Percentiles rank a stretch among this genome's conserved stretches.
These are phyloP conservation scores for Lysiphlebus fabarum DNA, from an alignment of 1,140 invertebrate species.

Conservation along the genomic window DNA sequence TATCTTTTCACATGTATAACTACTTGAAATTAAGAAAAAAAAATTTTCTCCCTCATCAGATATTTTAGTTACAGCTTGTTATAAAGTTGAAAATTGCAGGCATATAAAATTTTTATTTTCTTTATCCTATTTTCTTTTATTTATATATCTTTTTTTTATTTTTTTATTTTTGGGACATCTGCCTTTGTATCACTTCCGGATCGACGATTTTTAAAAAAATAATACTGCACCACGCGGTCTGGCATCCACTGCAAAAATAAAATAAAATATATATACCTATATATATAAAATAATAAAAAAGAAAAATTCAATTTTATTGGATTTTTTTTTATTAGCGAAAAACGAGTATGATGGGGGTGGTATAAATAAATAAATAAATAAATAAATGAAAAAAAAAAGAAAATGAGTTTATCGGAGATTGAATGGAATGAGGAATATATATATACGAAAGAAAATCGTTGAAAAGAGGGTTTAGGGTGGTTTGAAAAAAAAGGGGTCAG, in stretches of 20 bases:
- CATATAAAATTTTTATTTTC: no score
- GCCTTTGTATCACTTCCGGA: no score
- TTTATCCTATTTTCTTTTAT: no score
- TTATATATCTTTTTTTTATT: no score
- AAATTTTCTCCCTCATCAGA: background rate
- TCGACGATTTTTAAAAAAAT: no score
- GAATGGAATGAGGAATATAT: conserved; percentile 27
- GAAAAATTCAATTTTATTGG: conserved; percentile 14
- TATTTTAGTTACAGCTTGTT: no score
- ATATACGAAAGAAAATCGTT: conserved; percentile 19
- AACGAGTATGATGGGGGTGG: background rate
- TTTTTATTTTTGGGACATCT: no score
- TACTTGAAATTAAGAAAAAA: background rate
- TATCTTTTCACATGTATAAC: conserved; percentile 4
- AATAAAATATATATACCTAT: no score
- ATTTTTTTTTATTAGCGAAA: conserved; percentile 8
- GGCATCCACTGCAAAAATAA: background rate
- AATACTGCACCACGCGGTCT: no score
- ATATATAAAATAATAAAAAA: no score
- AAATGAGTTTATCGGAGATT: conserved; percentile 46
- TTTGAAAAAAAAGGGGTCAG: background rate
- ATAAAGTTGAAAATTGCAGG: no score
- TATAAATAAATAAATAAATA: background rate
- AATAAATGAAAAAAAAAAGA: conserved; percentile 22
- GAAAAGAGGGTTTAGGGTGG: background rate